Conservation (phyloP, 2,113 vertebrate genomes). For the Elephantulus edwardii region DNA sequence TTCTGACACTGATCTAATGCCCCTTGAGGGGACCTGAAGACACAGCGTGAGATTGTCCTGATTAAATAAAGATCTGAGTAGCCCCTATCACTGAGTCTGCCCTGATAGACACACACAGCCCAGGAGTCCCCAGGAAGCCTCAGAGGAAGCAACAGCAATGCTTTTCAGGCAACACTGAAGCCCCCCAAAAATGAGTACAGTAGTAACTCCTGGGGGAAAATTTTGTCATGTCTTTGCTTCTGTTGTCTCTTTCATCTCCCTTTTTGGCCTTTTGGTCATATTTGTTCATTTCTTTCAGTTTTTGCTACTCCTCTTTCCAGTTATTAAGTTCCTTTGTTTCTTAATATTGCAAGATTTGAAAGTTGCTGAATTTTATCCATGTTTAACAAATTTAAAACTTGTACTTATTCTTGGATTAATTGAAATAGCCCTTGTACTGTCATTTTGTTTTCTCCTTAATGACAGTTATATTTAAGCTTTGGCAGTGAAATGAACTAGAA, state of each 20-base stretch:
- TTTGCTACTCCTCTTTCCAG: neutral
- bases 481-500: conserved; percentile 48
- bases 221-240: neutral
- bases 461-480: conserved; percentile 36
- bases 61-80: neutral
- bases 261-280: neutral
- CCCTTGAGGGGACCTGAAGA: neutral
- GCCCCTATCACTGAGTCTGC: neutral
- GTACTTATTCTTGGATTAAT: neutral
- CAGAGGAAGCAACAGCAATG: too few species aligned
- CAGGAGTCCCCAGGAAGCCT: too few species aligned
- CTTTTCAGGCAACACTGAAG: neutral
- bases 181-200: too few species aligned
- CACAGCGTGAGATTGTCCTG: neutral
- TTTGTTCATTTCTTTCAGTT: neutral
- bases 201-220: too few species aligned
- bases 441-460: conserved; percentile 26
- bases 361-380: conserved; percentile 16
- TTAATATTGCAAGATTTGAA: conserved; percentile 1
- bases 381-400: conserved; percentile 27
- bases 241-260: neutral
- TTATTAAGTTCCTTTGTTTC: conserved; percentile 9
- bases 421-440: neutral
- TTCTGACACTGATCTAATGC: conserved; percentile 4
- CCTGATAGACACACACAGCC: neutral